Evolutionary conservation across 2,797 vertebrate genomes (phyloP).

Genomic region (Enteromius argenteus): DNA sequence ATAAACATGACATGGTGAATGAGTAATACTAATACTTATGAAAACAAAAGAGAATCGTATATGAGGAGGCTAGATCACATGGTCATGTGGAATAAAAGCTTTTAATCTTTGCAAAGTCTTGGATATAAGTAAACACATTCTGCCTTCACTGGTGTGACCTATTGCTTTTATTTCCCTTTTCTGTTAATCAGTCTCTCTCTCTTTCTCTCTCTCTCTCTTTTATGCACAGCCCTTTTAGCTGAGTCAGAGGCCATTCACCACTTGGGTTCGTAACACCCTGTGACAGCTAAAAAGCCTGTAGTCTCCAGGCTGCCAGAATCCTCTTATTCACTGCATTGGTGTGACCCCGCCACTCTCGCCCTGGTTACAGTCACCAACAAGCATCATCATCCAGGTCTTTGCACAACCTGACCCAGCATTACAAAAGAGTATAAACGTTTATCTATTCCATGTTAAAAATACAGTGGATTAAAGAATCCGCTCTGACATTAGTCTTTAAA

Average conservation of each 20-base stretch:
- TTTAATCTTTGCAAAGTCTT: conserved; percentile 8
- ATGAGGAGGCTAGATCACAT: not conserved
- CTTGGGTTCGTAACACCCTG: conserved; percentile 52
- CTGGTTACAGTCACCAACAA: conserved; percentile 41
- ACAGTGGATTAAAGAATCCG: not conserved
- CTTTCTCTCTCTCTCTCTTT: conserved; percentile 43
- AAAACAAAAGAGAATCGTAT: conserved; percentile 15
- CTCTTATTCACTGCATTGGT: conserved; percentile 49
- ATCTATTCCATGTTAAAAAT: conserved; percentile 21
- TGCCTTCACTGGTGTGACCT: conserved; percentile 1
- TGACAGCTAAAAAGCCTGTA: conserved; percentile 63
- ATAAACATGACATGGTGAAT: conserved; percentile 14
- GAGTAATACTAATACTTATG: not conserved
- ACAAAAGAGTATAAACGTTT: conserved; percentile 1
- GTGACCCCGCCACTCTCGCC: conserved; percentile 25
- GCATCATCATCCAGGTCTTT: conserved; percentile 35
- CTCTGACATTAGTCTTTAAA: not conserved
- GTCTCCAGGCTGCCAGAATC: conserved; percentile 56
- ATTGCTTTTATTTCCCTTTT: conserved; percentile 44
- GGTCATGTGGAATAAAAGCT: not conserved
- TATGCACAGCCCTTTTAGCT: conserved; percentile 54
- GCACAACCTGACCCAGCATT: not conserved
- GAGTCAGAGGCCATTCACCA: conserved; percentile 62
- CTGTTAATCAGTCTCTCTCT: conserved; percentile 33
- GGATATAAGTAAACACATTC: conserved; percentile 1